These are phyloP conservation scores for Xylocampa areola DNA, from an alignment of 2,888 invertebrate genomes.

Conservation along the genomic window DNA sequence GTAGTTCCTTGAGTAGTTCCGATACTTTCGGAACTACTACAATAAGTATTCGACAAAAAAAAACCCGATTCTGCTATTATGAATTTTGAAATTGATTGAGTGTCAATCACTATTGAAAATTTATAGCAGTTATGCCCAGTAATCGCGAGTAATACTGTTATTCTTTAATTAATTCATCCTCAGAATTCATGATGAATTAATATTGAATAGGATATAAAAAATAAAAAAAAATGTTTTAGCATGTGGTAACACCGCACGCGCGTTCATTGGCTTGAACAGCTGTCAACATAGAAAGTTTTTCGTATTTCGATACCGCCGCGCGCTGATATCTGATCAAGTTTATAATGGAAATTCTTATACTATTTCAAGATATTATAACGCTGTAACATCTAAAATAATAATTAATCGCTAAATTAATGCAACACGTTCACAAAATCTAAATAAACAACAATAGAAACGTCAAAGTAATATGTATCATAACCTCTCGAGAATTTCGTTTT, in stretches of 20 bases:
- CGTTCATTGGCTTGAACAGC: constrained; percentile 29
- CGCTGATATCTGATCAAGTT: constrained; percentile 40
- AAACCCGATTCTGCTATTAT: no score
- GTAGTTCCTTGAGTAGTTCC: no score
- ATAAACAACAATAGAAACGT: constrained; percentile 13
- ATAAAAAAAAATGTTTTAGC: no score
- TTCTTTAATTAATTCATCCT: no score
- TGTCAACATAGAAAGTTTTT: constrained; percentile 49
- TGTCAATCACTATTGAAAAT: no score
- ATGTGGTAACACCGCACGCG: constrained; percentile 1
- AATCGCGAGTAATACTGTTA: no score
- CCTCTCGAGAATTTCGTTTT: constrained; percentile 66
- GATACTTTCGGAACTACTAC: no score
- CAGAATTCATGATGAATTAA: no score
- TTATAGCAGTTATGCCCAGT: no score
- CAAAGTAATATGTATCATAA: constrained; percentile 65
- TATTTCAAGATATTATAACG: constrained; percentile 21
- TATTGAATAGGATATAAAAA: no score
- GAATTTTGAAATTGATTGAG: no score
- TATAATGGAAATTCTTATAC: constrained; percentile 51
- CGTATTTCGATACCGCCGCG: constrained; percentile 54
- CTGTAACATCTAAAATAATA: constrained; percentile 27
- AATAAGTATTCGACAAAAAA: no score
- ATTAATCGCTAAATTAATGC: constrained; percentile 26
- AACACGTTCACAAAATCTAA: constrained; percentile 8